Evolutionary conservation across 2,797 vertebrate species (phyloP), one percentile per base, ranked within the genome.

Genomic region (Cichlasoma orientale): DNA sequence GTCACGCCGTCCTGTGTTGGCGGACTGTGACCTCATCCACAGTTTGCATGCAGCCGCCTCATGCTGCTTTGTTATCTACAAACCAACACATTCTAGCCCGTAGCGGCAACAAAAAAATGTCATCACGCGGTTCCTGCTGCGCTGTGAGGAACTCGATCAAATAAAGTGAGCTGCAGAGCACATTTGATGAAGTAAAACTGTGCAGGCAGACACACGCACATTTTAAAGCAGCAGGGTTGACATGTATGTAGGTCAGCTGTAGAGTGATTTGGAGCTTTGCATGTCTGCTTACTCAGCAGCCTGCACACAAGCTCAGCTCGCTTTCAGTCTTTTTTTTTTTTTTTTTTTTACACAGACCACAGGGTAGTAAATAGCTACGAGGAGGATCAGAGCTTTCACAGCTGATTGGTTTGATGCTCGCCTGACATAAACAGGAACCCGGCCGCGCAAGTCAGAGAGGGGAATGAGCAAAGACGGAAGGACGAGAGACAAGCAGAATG

Each of bases 231-330:
- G 71, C 52, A 50, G 52, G 54, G 78, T 68, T 77, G 82, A 76
- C 83, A 82, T 81, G 82, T 90, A 90, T 90, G 66, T 89, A 88
- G 90, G 92, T 93, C 86, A 94, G 86, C 75, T 79, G 84, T 79
- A 70, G 82, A 85, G 69, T 77, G 90, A 89, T 85, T 68, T 82
- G 80, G 74, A 81, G 89, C 82, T 87, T 89, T 87, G 78, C 54
- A 44, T 92, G 69, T 5, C 56, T 94, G 95, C 95, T 96, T 95
- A 96, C 92, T 97, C 96, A 96, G 96, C 96, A 95, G 90, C 92
- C 56, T 36, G 87, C 8, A 8, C 7, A 8, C 7, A 31, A 58
- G 90, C 93, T 93, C 86, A 85, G 78, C 89, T 93, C 89, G 84
- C 89, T 93, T 90, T 89, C 89, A 83, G 89, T 84, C 88, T 90